A percentile compares a stretch with the other conserved stretches of the same genome.
phyloP scores from a whole-genome alignment of 64 coral and sea anemone species.

The Platygyra sinensis region DNA sequence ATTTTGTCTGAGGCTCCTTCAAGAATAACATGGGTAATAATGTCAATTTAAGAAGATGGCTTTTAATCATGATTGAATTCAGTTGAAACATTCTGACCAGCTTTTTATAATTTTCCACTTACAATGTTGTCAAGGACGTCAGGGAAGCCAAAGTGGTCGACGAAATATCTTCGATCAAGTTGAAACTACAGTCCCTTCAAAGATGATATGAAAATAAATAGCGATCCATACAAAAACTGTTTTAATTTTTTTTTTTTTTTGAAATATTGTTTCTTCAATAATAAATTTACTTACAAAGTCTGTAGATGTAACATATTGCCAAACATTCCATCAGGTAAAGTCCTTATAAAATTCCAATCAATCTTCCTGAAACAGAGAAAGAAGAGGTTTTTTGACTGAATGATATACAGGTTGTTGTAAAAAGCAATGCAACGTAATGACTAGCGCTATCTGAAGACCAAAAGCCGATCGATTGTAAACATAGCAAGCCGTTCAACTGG shows the following conservation, averaged over 20 bases:
- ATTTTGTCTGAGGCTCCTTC: constrained; percentile 19
- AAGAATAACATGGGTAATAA: background rate
- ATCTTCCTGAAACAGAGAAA: constrained; percentile 3
- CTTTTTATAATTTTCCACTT: background rate
- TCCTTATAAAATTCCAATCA: constrained; percentile 1
- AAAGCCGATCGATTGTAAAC: too few relatives aligned
- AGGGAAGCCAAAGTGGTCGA: background rate
- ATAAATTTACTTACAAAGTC: background rate
- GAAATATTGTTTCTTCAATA: background rate
- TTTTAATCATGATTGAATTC: background rate
- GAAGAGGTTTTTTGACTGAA: background rate
- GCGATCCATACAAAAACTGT: background rate
- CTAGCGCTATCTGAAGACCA: too few relatives aligned
- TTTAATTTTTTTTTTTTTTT: background rate
- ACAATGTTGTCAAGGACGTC: constrained; percentile 1
- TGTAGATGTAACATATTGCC: background rate
- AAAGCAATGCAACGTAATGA: too few relatives aligned
- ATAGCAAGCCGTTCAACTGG: too few relatives aligned
- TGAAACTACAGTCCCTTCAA: constrained; percentile 5
- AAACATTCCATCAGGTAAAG: constrained; percentile 1
- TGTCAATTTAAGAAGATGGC: background rate
- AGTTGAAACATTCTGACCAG: background rate
- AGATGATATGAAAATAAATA: background rate
- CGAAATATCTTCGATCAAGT: constrained; percentile 19
- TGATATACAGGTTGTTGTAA: too few relatives aligned